These are phyloP conservation scores for Scomberomorus guttatus DNA, from an alignment of 2,797 vertebrate genomes.

Conservation along the genomic window DNA sequence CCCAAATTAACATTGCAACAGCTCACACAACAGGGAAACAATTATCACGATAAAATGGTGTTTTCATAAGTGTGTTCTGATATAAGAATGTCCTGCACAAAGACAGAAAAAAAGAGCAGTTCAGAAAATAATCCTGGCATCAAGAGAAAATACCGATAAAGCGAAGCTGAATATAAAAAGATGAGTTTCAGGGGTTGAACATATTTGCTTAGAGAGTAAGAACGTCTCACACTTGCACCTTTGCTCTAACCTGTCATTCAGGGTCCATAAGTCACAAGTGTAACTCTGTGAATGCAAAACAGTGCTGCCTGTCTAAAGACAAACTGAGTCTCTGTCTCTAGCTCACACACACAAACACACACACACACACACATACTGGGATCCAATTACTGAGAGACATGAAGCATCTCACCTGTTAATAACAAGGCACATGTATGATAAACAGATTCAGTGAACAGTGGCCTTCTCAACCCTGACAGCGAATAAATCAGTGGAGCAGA, in stretches of 20 bases:
- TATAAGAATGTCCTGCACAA: background rate
- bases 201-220: constrained; percentile 5
- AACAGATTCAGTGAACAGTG: constrained; percentile 73
- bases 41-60: background rate
- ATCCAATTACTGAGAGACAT: constrained; percentile 77
- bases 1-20: too few relatives aligned
- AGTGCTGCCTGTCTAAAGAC: constrained; percentile 23
- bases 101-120: background rate
- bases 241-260: constrained; percentile 41
- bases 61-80: background rate
- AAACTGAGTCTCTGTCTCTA: constrained; percentile 2
- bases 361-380: constrained; percentile 38
- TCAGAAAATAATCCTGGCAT: background rate
- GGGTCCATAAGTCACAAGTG: constrained; percentile 40
- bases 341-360: too few relatives aligned
- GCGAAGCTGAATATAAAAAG: background rate
- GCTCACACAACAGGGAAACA: too few relatives aligned
- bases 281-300: constrained; percentile 50
- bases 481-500: constrained; percentile 58
- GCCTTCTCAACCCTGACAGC: constrained; percentile 58
- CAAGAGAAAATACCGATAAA: background rate
- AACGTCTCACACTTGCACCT: constrained; percentile 19
- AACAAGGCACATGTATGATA: constrained; percentile 71
- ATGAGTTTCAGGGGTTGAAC: background rate
- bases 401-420: constrained; percentile 75